Percentiles rank a stretch among this genome's conserved stretches.
These are phyloP conservation scores for Aphaenogaster floridana DNA, from an alignment of 1,140 invertebrate species.

Conservation along the genomic window DNA sequence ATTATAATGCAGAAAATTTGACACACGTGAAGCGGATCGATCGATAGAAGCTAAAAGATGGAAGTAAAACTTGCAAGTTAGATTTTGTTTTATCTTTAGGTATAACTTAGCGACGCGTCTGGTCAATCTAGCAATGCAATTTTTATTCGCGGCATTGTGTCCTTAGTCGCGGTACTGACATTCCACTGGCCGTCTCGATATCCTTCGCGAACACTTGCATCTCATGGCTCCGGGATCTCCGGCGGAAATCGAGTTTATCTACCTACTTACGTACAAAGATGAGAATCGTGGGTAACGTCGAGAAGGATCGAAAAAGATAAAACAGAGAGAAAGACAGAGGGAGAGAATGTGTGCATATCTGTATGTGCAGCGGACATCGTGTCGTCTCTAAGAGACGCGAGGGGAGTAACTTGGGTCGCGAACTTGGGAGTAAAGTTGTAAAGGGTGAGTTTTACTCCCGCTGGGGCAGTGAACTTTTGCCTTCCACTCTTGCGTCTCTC, in stretches of 20 bases:
- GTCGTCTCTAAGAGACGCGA: slow-evolving; percentile 14
- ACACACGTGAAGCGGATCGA: neutral
- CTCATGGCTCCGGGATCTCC: slow-evolving; percentile 22
- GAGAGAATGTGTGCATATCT: neutral
- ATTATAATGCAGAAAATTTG: neutral
- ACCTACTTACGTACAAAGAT: slow-evolving; percentile 69
- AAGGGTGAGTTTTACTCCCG: slow-evolving; percentile 20
- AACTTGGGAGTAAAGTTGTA: slow-evolving; percentile 29
- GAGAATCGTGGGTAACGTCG: slow-evolving; percentile 42
- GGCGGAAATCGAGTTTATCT: slow-evolving; percentile 71
- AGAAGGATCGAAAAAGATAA: slow-evolving; percentile 8
- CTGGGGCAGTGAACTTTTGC: slow-evolving; percentile 47
- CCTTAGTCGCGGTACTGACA: slow-evolving; percentile 38
- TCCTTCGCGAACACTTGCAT: slow-evolving; percentile 33
- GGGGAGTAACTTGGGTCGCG: neutral
- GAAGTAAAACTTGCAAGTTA: slow-evolving; percentile 21
- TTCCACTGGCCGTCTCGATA: slow-evolving; percentile 37
- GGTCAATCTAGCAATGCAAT: neutral
- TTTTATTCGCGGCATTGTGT: slow-evolving; percentile 26
- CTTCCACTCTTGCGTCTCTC: neutral
- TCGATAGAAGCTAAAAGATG: neutral
- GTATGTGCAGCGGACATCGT: neutral
- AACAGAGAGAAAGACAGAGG: neutral
- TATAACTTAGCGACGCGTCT: neutral
- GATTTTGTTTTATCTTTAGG: neutral